phyloP scores from a whole-genome alignment of 1,140 invertebrate genomes.

The Ctenoplectra terminalis region DNA sequence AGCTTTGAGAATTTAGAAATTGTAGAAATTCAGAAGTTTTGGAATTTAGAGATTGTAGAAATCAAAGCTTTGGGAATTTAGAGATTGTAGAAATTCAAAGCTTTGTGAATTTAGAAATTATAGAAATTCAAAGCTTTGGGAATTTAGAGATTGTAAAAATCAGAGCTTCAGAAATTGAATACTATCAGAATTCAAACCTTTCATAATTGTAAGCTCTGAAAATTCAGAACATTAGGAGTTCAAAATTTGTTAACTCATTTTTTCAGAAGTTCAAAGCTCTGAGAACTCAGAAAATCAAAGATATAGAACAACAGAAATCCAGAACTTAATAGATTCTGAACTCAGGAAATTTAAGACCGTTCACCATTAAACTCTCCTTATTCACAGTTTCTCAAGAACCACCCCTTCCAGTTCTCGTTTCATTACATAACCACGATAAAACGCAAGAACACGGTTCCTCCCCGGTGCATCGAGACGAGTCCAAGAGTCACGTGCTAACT shows the following conservation, averaged over 20 bases:
- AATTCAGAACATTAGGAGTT: no score
- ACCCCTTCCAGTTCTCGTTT: constrained; percentile 5
- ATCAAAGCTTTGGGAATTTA: background rate
- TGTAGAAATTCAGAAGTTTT: background rate
- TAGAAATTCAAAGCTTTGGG: background rate
- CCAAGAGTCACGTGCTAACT: constrained; percentile 59
- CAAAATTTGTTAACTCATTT: no score
- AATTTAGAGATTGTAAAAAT: background rate
- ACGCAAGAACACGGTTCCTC: constrained; percentile 21
- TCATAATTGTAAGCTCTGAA: no score
- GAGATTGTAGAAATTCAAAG: background rate
- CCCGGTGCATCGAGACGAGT: constrained; percentile 31
- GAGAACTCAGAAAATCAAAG: no score
- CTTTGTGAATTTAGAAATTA: background rate
- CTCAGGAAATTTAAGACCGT: no score
- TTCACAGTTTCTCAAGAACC: constrained; percentile 12
- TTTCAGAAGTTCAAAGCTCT: no score
- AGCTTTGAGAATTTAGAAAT: background rate
- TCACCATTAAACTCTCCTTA: no score
- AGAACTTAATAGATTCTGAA: no score
- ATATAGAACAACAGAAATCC: no score
- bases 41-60: background rate
- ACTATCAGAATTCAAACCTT: no score
- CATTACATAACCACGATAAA: background rate
- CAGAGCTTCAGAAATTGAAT: no score